A percentile compares a stretch with the other conserved stretches of the same genome.
These are phyloP conservation scores for Plumapathes pennacea DNA, from an alignment of 92 coral and sea anemone genomes.

Conservation along the genomic window DNA sequence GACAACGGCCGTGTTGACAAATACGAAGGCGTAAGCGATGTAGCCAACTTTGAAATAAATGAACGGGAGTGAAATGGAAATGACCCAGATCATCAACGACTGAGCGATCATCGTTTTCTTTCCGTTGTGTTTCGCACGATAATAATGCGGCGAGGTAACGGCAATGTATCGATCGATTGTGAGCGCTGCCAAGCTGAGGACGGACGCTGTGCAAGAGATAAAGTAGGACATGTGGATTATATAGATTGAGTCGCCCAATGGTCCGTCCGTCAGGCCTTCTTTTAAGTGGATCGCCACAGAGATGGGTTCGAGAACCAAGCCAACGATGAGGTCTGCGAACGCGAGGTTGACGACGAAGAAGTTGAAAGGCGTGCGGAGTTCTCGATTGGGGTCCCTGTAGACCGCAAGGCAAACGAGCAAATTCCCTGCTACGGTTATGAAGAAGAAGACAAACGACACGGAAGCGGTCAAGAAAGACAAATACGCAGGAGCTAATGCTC, in stretches of 20 bases:
- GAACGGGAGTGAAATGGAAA: constrained; percentile 48
- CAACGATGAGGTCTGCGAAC: constrained; percentile 69
- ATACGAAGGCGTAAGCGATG: constrained; percentile 60
- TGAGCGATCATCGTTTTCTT: constrained; percentile 5
- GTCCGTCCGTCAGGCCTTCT: too few relatives aligned
- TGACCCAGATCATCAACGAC: constrained; percentile 50
- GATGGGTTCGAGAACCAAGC: constrained; percentile 58
- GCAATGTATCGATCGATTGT: constrained; percentile 56
- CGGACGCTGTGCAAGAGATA: constrained; percentile 55
- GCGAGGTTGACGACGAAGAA: constrained; percentile 64
- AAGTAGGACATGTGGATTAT: constrained; percentile 58
- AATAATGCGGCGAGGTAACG: constrained; percentile 32
- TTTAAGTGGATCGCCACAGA: constrained; percentile 51
- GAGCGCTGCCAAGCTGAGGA: constrained; percentile 50
- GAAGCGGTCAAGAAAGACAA: constrained; percentile 62
- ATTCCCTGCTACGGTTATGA: constrained; percentile 61
- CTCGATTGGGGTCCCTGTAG: constrained; percentile 52
- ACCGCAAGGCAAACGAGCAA: constrained; percentile 63
- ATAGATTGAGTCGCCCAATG: too few relatives aligned
- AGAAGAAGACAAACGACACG: constrained; percentile 34
- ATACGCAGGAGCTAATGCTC: constrained; percentile 29
- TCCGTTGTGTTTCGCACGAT: constrained; percentile 15
- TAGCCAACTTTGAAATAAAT: constrained; percentile 63
- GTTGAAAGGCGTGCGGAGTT: constrained; percentile 68
- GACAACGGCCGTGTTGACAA: constrained; percentile 61